A percentile compares a stretch with the other conserved stretches of the same genome.
Conservation (phyloP, 2,797 vertebrate genomes). For the Euphonia xanthogaster region DNA sequence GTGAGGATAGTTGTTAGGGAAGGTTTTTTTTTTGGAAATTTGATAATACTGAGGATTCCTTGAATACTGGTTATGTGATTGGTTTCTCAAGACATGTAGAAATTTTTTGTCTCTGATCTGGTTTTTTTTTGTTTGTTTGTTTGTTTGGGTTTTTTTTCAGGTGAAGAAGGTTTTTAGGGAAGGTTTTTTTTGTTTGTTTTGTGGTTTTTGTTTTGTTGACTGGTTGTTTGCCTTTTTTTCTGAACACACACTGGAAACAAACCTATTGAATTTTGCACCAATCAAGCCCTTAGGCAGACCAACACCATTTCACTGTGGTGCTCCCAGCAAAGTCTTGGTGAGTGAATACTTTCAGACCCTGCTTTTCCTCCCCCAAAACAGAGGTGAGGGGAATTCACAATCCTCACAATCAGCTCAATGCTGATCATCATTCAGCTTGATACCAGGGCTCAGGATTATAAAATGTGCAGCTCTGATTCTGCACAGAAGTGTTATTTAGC, state of each 20-base stretch:
- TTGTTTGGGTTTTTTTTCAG: not conserved
- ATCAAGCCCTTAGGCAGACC: not conserved
- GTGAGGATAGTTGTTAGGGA: no score
- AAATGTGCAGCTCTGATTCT: not conserved
- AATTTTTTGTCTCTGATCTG: not conserved
- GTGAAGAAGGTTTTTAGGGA: not conserved
- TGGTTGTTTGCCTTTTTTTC: not conserved
- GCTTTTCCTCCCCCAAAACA: not conserved
- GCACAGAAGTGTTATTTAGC: not conserved
- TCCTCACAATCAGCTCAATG: not conserved
- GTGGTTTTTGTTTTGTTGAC: not conserved
- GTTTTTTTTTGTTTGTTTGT: no score
- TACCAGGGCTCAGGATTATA: not conserved
- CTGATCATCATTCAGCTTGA: not conserved
- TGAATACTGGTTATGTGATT: not conserved
- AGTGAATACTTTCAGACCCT: not conserved
- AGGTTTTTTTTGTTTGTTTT: not conserved
- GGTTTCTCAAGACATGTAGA: not conserved
- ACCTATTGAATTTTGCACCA: not conserved
- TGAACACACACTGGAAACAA: not conserved
- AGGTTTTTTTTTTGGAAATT: not conserved
- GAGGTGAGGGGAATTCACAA: not conserved
- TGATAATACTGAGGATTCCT: not conserved
- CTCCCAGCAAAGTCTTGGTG: fast-evolving
- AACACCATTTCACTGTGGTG: not conserved